Evolutionary conservation across 2,797 vertebrate genomes (phyloP).

Genomic region (Halcyon chelicuti): DNA sequence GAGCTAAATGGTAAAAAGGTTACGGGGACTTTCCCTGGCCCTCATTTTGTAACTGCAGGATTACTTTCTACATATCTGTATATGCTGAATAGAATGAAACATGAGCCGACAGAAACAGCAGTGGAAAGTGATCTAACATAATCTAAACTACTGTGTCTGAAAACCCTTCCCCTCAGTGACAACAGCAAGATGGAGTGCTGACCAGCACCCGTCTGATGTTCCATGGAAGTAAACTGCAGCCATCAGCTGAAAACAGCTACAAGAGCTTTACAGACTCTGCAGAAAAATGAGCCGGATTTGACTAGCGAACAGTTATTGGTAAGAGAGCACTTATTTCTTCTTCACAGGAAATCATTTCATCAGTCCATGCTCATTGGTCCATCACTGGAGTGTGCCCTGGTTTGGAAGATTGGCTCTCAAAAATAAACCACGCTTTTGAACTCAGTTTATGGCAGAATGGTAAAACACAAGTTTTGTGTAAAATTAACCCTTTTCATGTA

Average conservation of each 20-base stretch:
- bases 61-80: background rate
- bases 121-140: background rate
- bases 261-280: background rate
- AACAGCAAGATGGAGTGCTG: background rate
- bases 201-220: background rate
- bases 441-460: background rate
- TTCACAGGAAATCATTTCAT: background rate
- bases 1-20: background rate
- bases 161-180: background rate
- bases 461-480: background rate
- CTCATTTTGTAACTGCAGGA: background rate
- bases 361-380: background rate
- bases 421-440: background rate
- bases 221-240: conserved; percentile 3
- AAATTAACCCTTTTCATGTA: background rate
- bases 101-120: background rate
- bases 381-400: background rate
- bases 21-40: background rate
- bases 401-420: background rate
- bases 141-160: background rate
- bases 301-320: background rate
- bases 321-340: background rate
- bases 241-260: conserved; percentile 25
- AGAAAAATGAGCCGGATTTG: background rate
- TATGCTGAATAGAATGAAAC: background rate